phyloP scores from a whole-genome alignment of 2,888 invertebrate species.

The Xestia ashworthii region DNA sequence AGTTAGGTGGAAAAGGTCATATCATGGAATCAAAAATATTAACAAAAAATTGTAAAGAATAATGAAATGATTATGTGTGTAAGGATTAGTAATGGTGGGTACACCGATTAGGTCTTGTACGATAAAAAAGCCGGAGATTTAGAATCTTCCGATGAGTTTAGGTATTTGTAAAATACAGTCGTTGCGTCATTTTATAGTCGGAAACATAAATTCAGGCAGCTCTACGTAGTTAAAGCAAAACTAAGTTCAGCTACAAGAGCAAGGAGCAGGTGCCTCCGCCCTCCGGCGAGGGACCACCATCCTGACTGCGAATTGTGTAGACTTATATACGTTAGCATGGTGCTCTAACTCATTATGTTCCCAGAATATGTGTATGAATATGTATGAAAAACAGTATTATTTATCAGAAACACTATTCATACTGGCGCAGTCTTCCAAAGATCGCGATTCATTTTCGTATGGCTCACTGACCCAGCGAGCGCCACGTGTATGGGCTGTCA shows the following conservation, averaged over 20 bases:
- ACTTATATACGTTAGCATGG: conserved; percentile 85
- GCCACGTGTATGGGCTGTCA: conserved; percentile 52
- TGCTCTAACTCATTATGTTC: conserved; percentile 84
- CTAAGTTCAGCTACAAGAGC: conserved; percentile 64
- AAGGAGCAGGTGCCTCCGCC: conserved; percentile 52
- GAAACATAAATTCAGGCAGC: conserved; percentile 77
- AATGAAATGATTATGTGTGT: conserved; percentile 83
- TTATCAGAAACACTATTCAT: conserved; percentile 79
- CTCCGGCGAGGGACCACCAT: conserved; percentile 49
- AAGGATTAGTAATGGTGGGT: conserved; percentile 83
- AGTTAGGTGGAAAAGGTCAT: conserved; percentile 86
- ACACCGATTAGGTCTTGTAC: conserved; percentile 84
- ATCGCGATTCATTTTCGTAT: conserved; percentile 70
- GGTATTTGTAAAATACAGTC: conserved; percentile 89
- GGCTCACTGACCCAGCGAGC: conserved; percentile 55
- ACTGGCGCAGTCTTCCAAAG: conserved; percentile 87
- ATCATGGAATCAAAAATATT: conserved; percentile 88
- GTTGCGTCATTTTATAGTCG: conserved; percentile 78
- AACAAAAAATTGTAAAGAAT: conserved; percentile 82
- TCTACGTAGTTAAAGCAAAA: conserved; percentile 72
- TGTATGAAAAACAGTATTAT: conserved; percentile 86
- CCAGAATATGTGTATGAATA: conserved; percentile 76
- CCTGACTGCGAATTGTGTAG: conserved; percentile 72
- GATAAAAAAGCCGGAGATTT: conserved; percentile 85
- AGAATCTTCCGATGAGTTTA: conserved; percentile 86